Evolutionary conservation across 2,797 vertebrate genomes (phyloP).

Genomic region (Fratercula arctica): DNA sequence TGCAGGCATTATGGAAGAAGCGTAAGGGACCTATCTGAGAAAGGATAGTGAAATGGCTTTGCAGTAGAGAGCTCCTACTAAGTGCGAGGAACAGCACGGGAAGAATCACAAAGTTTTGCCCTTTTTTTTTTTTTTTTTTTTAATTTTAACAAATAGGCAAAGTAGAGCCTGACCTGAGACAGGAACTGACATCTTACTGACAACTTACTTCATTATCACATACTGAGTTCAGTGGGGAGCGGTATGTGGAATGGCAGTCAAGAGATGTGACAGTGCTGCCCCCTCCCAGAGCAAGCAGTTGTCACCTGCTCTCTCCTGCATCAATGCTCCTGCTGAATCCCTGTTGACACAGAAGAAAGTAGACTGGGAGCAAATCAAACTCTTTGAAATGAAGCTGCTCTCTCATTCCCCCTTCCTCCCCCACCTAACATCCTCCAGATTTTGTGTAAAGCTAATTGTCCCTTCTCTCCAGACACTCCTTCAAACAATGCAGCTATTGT

Average conservation of each 20-base stretch:
- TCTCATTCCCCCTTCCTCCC: background rate
- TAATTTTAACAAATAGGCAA: background rate
- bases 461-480: background rate
- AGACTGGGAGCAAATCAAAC: background rate
- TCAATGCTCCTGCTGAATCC: constrained; percentile 28
- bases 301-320: constrained; percentile 35
- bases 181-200: constrained; percentile 7
- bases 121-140: background rate
- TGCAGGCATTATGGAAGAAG: background rate
- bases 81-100: background rate
- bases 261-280: background rate
- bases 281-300: background rate
- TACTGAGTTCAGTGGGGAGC: background rate
- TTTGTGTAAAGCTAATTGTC: background rate
- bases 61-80: background rate
- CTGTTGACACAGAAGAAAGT: constrained; percentile 6
- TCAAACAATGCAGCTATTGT: background rate
- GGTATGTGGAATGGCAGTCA: background rate
- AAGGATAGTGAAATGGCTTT: background rate
- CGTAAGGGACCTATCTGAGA: background rate
- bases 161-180: background rate
- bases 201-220: background rate
- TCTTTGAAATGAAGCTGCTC: constrained; percentile 15
- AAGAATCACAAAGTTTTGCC: background rate
- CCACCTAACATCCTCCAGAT: background rate